Evolutionary conservation across 2,888 invertebrate species (phyloP).

Genomic region (Euzophera pinguis): DNA sequence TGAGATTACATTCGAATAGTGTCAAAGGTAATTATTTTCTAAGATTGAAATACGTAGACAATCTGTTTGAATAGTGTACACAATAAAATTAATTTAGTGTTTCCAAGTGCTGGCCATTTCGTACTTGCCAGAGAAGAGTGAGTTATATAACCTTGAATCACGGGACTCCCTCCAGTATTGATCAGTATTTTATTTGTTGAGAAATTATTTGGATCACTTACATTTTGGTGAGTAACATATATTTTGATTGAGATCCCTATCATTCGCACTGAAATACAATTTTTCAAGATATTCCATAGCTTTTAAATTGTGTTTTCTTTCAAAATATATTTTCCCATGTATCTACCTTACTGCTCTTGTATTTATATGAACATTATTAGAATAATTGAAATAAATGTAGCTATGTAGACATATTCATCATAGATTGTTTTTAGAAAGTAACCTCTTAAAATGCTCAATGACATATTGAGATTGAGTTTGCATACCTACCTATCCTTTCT

Average conservation of each 20-base stretch:
- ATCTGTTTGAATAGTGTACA: slow-evolving; percentile 20
- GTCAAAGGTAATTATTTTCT: slow-evolving; percentile 65
- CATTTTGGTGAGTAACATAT: slow-evolving; percentile 35
- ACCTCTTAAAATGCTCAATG: neutral
- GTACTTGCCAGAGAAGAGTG: slow-evolving; percentile 52
- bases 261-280: too few species aligned
- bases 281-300: neutral
- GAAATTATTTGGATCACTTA: slow-evolving; percentile 30
- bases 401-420: too few species aligned
- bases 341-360: neutral
- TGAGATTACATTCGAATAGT: slow-evolving; percentile 58
- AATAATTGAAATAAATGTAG: neutral
- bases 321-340: neutral
- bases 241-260: neutral
- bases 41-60: slow-evolving; percentile 29
- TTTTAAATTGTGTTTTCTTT: neutral
- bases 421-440: neutral
- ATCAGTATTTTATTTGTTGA: slow-evolving; percentile 45
- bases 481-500: neutral
- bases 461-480: too few species aligned
- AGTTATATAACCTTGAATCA: slow-evolving; percentile 80
- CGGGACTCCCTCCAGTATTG: slow-evolving; percentile 71
- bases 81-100: slow-evolving; percentile 24
- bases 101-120: slow-evolving; percentile 38
- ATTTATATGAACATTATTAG: neutral